phyloP scores from a whole-genome alignment of 2,797 vertebrate genomes.

The Okamejei kenojei region DNA sequence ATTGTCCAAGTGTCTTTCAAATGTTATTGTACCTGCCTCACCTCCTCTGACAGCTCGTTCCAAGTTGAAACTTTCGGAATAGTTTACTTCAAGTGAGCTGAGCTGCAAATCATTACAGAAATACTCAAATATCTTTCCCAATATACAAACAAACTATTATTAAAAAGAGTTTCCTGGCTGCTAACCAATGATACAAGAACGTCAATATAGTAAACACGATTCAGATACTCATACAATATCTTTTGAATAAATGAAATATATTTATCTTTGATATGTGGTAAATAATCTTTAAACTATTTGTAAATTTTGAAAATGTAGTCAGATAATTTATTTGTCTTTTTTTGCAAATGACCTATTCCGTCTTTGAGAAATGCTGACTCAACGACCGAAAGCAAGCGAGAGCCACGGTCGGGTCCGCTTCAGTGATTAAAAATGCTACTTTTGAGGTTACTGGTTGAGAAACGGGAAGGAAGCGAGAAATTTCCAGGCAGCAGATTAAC shows the following conservation, averaged over 20 bases:
- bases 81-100: neutral
- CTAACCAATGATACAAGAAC: neutral
- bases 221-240: neutral
- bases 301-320: neutral
- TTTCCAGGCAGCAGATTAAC: neutral
- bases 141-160: neutral
- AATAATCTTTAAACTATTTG: neutral
- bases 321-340: neutral
- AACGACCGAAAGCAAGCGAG: neutral
- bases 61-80: neutral
- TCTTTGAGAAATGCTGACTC: conserved; percentile 17
- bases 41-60: too few relatives aligned
- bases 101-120: neutral
- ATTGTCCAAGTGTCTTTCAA: too few relatives aligned
- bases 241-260: neutral
- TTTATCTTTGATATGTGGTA: neutral
- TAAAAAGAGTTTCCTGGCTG: neutral
- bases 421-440: neutral
- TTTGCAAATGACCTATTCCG: conserved; percentile 26
- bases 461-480: neutral
- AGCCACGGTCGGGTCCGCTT: neutral
- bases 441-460: neutral
- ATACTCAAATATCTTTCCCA: neutral
- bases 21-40: too few relatives aligned
- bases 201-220: neutral